Evolutionary conservation across 2,113 vertebrate genomes (phyloP).

Genomic region (Apus apus): DNA sequence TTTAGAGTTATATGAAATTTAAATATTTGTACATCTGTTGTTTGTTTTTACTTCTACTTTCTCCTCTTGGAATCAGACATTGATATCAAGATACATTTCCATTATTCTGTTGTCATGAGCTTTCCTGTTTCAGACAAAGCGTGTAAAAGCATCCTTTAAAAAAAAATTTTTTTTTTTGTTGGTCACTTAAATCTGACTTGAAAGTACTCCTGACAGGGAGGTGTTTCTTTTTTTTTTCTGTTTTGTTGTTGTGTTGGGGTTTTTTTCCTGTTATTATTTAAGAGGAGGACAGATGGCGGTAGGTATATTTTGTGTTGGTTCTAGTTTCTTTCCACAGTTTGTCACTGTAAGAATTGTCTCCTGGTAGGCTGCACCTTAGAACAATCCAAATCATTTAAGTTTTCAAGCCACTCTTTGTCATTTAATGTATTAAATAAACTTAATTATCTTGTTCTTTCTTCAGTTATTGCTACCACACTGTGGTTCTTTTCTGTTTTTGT

Average conservation of each 20-base stretch:
- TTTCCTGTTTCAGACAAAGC: background rate
- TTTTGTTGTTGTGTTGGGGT: no score
- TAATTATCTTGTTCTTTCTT: background rate
- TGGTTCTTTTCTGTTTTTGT: background rate
- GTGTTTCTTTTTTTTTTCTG: no score
- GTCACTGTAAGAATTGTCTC: background rate
- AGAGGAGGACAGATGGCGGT: background rate
- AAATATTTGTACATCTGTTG: background rate
- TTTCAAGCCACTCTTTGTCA: background rate
- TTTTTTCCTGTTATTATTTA: background rate
- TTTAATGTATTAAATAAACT: background rate
- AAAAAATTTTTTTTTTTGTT: background rate
- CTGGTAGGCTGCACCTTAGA: background rate
- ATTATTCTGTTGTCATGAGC: background rate
- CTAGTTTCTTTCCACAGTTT: background rate
- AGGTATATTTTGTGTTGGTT: background rate
- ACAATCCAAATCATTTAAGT: background rate
- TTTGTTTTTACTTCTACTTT: conserved; percentile 18
- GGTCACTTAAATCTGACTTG: background rate
- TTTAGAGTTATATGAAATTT: background rate
- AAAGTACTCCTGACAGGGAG: background rate
- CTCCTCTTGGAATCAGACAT: background rate
- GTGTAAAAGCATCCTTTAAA: background rate
- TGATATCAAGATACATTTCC: background rate
- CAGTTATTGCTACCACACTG: background rate